phyloP scores from a whole-genome alignment of 2,797 vertebrate species.

The Enteromius radiatus region DNA sequence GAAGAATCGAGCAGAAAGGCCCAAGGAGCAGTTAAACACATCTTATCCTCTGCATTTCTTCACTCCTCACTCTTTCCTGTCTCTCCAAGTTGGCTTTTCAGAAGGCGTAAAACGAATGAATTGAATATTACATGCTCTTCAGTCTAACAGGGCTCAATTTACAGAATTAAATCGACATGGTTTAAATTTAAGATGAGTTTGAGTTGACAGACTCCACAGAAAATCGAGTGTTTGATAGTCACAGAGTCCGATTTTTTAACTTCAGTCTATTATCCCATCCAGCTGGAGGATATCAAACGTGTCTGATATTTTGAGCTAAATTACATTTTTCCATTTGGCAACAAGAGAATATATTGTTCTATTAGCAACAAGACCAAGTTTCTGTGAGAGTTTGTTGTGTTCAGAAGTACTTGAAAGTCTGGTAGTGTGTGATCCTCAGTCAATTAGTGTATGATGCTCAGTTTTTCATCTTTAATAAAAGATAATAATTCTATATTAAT shows the following conservation, averaged over 20 bases:
- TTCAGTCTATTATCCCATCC: not conserved
- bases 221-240: not conserved
- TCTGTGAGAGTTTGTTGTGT: not conserved
- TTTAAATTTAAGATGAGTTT: not conserved
- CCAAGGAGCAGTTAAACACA: conserved; percentile 27
- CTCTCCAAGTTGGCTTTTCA: not conserved
- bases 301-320: not conserved
- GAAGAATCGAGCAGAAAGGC: not conserved
- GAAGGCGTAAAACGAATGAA: not conserved
- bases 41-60: conserved; percentile 31
- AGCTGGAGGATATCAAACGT: not conserved
- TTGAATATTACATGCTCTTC: not conserved
- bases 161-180: not conserved
- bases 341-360: not conserved
- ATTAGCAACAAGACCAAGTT: not conserved
- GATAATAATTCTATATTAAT: too few relatives aligned
- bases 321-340: not conserved
- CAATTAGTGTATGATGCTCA: not conserved
- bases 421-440: not conserved
- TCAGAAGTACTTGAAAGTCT: not conserved
- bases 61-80: conserved; percentile 15
- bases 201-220: not conserved
- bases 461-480: too few relatives aligned
- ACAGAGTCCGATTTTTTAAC: not conserved
- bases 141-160: not conserved